These are phyloP conservation scores for Xiphophorus hellerii DNA, from an alignment of 2,113 vertebrate genomes.

Conservation along the genomic window DNA sequence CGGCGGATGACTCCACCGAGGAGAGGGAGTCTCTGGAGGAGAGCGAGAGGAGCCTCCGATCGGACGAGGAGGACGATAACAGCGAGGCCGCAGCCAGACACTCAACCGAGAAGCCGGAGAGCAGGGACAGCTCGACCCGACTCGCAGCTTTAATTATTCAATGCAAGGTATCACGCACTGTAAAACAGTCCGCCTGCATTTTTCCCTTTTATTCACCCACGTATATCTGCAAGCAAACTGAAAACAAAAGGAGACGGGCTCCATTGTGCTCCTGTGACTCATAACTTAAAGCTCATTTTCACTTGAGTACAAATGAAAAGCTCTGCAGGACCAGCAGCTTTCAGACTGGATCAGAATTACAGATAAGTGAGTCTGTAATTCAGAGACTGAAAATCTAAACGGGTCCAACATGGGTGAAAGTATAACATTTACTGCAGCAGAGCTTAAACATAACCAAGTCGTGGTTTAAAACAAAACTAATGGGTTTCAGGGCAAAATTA, in stretches of 20 bases:
- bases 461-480: neutral
- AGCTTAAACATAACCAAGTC: neutral
- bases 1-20: conserved; percentile 80
- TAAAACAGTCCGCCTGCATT: neutral
- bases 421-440: neutral
- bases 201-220: neutral
- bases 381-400: neutral
- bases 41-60: conserved; percentile 80
- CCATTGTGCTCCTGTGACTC: conserved; percentile 34
- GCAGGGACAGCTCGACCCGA: conserved; percentile 22
- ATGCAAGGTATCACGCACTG: conserved; percentile 84
- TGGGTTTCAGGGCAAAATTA: conserved; percentile 1
- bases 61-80: conserved; percentile 79
- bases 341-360: conserved; percentile 18
- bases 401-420: neutral
- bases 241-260: conserved; percentile 19
- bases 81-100: conserved; percentile 64
- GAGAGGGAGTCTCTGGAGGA: conserved; percentile 81
- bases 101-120: conserved; percentile 57
- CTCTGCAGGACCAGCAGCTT: conserved; percentile 20
- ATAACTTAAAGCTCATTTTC: conserved; percentile 24
- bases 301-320: conserved; percentile 22
- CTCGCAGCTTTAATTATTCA: conserved; percentile 81
- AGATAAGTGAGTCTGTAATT: conserved; percentile 39
- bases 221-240: conserved; percentile 4